A percentile compares a stretch with the other conserved stretches of the same genome.
phyloP scores from a whole-genome alignment of 2,113 vertebrate genomes.

The Thamnaconus septentrionalis region DNA sequence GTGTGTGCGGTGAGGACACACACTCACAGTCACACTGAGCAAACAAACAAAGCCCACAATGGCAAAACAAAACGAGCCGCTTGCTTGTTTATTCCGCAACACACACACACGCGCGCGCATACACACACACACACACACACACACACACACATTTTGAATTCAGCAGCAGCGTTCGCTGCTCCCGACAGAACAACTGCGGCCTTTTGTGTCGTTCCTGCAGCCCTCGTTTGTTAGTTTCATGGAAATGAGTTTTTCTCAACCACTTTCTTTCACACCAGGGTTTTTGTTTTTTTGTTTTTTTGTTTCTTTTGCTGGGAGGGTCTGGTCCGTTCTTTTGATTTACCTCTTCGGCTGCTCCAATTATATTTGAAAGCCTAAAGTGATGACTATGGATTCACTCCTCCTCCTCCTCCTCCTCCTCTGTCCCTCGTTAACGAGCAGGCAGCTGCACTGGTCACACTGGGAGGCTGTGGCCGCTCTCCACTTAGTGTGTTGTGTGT shows the following conservation, averaged over 20 bases:
- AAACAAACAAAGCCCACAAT: too few relatives aligned
- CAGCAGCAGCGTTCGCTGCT: slow-evolving; percentile 33
- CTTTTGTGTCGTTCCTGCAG: slow-evolving; percentile 31
- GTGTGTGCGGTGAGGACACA: too few relatives aligned
- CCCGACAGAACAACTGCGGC: slow-evolving; percentile 35
- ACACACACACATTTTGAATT: slow-evolving; percentile 7
- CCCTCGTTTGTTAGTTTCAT: slow-evolving; percentile 66
- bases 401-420: too few relatives aligned
- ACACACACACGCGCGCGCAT: background rate
- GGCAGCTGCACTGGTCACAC: slow-evolving; percentile 18
- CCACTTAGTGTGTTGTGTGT: background rate
- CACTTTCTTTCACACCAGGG: slow-evolving; percentile 48
- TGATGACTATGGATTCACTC: slow-evolving; percentile 65
- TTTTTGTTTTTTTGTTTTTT: slow-evolving; percentile 35
- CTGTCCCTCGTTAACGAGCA: slow-evolving; percentile 59
- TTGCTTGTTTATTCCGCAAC: background rate
- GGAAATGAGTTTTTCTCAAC: slow-evolving; percentile 51
- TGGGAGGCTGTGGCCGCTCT: slow-evolving; percentile 28
- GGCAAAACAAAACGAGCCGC: background rate
- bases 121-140: slow-evolving; percentile 7
- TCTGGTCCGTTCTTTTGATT: slow-evolving; percentile 58
- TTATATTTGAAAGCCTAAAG: slow-evolving; percentile 72
- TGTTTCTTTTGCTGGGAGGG: slow-evolving; percentile 34
- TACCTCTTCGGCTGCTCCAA: slow-evolving; percentile 65
- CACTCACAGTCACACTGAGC: too few relatives aligned